Conservation (phyloP, 2,888 invertebrate species). For the Chromoteleia sp. region DNA sequence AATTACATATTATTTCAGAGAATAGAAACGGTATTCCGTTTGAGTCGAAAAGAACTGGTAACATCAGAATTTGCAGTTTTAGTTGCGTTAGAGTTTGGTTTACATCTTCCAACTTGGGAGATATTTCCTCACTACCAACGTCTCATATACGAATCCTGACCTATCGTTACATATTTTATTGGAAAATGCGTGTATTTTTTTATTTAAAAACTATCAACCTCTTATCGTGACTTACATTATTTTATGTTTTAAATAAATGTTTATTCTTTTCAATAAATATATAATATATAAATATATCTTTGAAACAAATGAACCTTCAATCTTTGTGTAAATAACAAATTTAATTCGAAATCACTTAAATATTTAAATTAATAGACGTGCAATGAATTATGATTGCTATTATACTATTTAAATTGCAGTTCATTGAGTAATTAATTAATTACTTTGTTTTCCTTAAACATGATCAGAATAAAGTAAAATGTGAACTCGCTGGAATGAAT, state of each 20-base stretch:
- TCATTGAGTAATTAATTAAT: no score
- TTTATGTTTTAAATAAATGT: slow-evolving; percentile 52
- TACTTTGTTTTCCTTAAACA: no score
- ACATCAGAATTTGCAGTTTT: slow-evolving; percentile 97
- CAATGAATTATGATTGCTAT: no score
- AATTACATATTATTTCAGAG: slow-evolving; percentile 86
- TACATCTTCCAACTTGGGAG: slow-evolving; percentile 96
- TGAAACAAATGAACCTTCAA: slow-evolving; percentile 26
- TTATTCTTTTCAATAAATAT: slow-evolving; percentile 53
- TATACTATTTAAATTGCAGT: slow-evolving; percentile 2
- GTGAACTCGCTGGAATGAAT: no score
- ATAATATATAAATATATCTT: slow-evolving; percentile 21
- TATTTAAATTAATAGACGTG: background rate
- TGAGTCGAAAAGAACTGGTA: slow-evolving; percentile 95
- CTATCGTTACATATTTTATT: slow-evolving; percentile 67
- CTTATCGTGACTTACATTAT: slow-evolving; percentile 20
- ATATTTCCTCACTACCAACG: slow-evolving; percentile 98
- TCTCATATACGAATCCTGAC: slow-evolving; percentile 96
- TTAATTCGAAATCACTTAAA: slow-evolving; percentile 4
- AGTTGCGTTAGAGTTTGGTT: slow-evolving; percentile 96
- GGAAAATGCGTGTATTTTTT: slow-evolving; percentile 42
- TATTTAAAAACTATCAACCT: slow-evolving; percentile 26
- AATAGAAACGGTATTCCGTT: slow-evolving; percentile 95
- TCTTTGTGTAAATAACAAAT: slow-evolving; percentile 4
- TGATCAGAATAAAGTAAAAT: no score